Base-by-base conservation (phyloP, 2,888 invertebrate species). In the Phymatocera aterrima region DNA sequence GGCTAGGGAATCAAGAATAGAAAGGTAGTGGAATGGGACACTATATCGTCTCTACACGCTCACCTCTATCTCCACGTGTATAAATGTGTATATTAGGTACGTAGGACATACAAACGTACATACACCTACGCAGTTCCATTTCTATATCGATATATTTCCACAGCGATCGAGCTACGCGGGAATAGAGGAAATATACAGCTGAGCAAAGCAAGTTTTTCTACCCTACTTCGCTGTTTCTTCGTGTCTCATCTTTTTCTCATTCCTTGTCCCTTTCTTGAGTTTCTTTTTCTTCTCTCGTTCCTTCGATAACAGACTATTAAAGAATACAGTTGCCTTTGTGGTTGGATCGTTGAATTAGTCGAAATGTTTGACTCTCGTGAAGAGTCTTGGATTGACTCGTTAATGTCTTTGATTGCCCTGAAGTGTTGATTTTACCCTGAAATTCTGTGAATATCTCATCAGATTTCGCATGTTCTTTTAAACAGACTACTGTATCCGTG, bases 191-290 rank as follows among this genome's bases (percentile, higher is more conserved):
- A 64, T 64, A 64, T 64, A 64, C 61, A 64, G 61, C 61, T 64
- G 61, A 64, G 61, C 61, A 37, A 64, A 64, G 61, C 61, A 64
- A 18, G 34, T 37, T 28, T 60, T 64, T 37, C 24, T 64, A 57
- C 54, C 54, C 61, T 64, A 64, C 18, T 64, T 64, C 37, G 61
- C 34, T 64, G n/a, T 37, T 64, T 64, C 37, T 64, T 31, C 31
- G 10, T 64, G 34, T 77, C 79, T 72, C 77, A 78, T 79, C 61
- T 78, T 77, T 77, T 77, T 57, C 60, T 74, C 72, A 68, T 65
- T 72, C 74, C 31, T 74, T 72, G n/a, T 70, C 54, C 72, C 34
- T 54, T 31, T 78, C 28, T 24, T n/a, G n/a, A n/a, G n/a, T n/a
- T n/a, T n/a, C n/a, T n/a, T n/a, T n/a, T n/a, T n/a, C 34, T 31